phyloP scores from a whole-genome alignment of 35 echinoderm and acorn worm genomes.

The Ophiothrix spiculata region DNA sequence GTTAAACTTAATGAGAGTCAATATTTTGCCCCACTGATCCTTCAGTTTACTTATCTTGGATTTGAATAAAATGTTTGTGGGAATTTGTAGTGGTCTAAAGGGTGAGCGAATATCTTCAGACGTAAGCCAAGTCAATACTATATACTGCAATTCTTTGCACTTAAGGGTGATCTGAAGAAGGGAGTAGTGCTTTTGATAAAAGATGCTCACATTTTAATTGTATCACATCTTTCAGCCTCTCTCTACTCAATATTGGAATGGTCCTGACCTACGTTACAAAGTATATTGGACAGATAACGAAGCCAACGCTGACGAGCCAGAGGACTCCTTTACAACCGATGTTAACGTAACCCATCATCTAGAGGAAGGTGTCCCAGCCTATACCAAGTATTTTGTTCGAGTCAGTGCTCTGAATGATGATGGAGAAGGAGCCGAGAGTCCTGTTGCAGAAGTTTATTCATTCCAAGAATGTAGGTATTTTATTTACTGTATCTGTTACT shows the following conservation, averaged over 20 bases:
- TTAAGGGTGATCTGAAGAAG: too few relatives aligned
- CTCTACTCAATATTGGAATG: conserved; percentile 55
- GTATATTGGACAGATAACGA: conserved; percentile 47
- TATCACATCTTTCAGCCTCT: conserved; percentile 45
- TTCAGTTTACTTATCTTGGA: too few relatives aligned
- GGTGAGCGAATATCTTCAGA: too few relatives aligned
- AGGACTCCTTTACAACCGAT: not conserved
- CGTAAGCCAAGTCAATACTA: too few relatives aligned
- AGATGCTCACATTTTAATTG: not conserved
- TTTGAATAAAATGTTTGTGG: too few relatives aligned
- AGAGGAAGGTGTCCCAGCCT: conserved; percentile 53
- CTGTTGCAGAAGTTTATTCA: conserved; percentile 49
- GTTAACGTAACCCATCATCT: conserved; percentile 15
- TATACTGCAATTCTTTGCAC: too few relatives aligned
- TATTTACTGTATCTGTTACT: not conserved
- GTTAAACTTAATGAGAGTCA: too few relatives aligned
- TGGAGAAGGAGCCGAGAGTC: conserved; percentile 58
- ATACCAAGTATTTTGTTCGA: conserved; percentile 61
- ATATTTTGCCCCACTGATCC: too few relatives aligned
- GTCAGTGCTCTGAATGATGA: conserved; percentile 48
- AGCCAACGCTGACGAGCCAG: conserved; percentile 6
- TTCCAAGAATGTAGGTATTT: conserved; percentile 77
- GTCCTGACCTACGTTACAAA: conserved; percentile 50
- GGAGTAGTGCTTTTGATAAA: too few relatives aligned
- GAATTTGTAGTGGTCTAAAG: too few relatives aligned